Conservation (phyloP, 2,113 vertebrate genomes). For the Sinocyclocheilus maitianheensis region DNA sequence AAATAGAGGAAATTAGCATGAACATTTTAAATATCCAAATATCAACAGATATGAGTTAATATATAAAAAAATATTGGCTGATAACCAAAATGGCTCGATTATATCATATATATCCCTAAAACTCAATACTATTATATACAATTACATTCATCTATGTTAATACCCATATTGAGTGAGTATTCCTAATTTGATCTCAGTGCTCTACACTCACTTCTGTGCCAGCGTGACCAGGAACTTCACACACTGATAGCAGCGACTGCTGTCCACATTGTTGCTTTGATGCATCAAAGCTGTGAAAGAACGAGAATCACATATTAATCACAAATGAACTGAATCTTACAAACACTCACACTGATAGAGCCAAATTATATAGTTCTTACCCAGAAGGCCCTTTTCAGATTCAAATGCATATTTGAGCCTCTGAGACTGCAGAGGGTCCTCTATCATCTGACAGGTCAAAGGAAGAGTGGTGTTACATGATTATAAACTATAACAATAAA, state of each 20-base stretch:
- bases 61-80: neutral
- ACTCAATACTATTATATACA: neutral
- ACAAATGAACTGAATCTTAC: neutral
- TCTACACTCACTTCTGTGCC: conserved; percentile 93
- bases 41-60: neutral
- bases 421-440: conserved; percentile 91
- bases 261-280: conserved; percentile 97
- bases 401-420: conserved; percentile 97
- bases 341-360: neutral
- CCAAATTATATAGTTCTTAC: conserved; percentile 68
- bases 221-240: conserved; percentile 97
- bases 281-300: conserved; percentile 90
- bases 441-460: conserved; percentile 82
- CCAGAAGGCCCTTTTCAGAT: conserved; percentile 94
- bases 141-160: neutral
- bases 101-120: neutral
- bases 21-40: neutral
- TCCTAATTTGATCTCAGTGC: neutral
- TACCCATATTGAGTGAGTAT: neutral
- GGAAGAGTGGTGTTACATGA: conserved; percentile 12
- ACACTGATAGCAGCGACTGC: conserved; percentile 98
- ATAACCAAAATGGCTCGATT: neutral
- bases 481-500: neutral
- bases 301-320: neutral
- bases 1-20: neutral